Percentiles rank a stretch among this genome's conserved stretches.
These are phyloP conservation scores for Lycaena phlaeas DNA, from an alignment of 2,888 invertebrate genomes.

Conservation along the genomic window DNA sequence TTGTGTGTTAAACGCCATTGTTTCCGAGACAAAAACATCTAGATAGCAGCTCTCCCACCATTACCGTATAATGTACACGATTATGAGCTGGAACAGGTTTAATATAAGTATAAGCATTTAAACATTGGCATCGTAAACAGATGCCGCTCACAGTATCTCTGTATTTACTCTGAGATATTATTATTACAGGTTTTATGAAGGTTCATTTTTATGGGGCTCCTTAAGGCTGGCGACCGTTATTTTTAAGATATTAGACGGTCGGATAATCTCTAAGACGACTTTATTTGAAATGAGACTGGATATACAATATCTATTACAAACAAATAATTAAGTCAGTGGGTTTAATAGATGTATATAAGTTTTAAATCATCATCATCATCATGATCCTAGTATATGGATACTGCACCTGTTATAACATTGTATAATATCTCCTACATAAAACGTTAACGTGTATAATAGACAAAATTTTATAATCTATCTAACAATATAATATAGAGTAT, in stretches of 20 bases:
- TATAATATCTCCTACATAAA: no score
- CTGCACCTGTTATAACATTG: no score
- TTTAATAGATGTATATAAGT: no score
- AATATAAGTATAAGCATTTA: not conserved
- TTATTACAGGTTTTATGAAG: slow-evolving; percentile 47
- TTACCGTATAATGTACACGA: not conserved
- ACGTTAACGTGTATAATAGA: no score
- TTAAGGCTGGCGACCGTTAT: slow-evolving; percentile 28
- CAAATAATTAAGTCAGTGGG: no score
- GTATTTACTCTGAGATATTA: slow-evolving; percentile 24
- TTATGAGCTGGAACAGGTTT: not conserved
- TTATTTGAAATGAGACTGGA: not conserved
- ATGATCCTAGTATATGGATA: no score
- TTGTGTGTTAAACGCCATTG: slow-evolving; percentile 3
- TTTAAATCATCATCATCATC: no score
- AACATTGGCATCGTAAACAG: not conserved
- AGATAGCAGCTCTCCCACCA: not conserved
- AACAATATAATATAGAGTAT: no score
- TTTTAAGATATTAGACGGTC: slow-evolving; percentile 16
- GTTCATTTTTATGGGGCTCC: slow-evolving; percentile 26
- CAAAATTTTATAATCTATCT: no score
- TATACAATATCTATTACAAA: no score
- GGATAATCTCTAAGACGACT: not conserved
- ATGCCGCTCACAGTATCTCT: not conserved
- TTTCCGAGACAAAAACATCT: not conserved